Conservation (phyloP, 92 coral and sea anemone genomes). For the Nematostella vectensis region DNA sequence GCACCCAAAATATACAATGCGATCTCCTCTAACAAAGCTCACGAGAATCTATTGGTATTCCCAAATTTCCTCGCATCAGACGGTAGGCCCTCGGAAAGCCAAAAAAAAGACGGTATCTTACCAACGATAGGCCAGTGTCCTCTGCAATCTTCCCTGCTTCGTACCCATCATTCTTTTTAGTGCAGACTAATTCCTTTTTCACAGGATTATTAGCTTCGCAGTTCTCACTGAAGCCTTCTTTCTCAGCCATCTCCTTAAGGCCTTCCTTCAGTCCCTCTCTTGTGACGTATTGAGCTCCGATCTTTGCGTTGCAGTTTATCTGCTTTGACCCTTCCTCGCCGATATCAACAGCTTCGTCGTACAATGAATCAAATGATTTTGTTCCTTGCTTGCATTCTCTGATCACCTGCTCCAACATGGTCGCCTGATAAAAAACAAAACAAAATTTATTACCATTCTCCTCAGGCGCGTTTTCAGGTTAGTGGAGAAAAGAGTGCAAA, state of each 20-base stretch:
- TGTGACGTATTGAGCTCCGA: slow-evolving; percentile 4
- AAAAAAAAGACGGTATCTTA: no score
- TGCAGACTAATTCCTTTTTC: slow-evolving; percentile 1
- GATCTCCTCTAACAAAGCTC: no score
- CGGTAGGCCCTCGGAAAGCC: no score
- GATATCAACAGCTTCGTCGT: not conserved
- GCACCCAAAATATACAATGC: no score
- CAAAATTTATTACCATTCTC: no score
- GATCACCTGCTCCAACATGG: not conserved
- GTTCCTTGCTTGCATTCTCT: slow-evolving; percentile 3
- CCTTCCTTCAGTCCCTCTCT: not conserved
- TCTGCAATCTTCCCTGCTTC: not conserved
- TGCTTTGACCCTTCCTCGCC: slow-evolving; percentile 3
- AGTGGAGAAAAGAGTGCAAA: no score
- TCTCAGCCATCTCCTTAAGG: not conserved
- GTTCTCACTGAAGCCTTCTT: not conserved
- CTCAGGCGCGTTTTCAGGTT: no score
- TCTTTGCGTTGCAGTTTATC: no score
- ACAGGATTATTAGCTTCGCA: slow-evolving; percentile 1
- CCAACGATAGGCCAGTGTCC: not conserved
- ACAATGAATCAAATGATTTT: slow-evolving; percentile 4
- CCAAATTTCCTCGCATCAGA: no score
- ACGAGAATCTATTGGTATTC: no score
- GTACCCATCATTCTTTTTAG: slow-evolving; percentile 1
- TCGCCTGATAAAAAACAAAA: no score